Percentiles rank a stretch among this genome's conserved stretches.
These are phyloP conservation scores for Alosa alosa DNA, from an alignment of 2,113 vertebrate species.

Conservation along the genomic window DNA sequence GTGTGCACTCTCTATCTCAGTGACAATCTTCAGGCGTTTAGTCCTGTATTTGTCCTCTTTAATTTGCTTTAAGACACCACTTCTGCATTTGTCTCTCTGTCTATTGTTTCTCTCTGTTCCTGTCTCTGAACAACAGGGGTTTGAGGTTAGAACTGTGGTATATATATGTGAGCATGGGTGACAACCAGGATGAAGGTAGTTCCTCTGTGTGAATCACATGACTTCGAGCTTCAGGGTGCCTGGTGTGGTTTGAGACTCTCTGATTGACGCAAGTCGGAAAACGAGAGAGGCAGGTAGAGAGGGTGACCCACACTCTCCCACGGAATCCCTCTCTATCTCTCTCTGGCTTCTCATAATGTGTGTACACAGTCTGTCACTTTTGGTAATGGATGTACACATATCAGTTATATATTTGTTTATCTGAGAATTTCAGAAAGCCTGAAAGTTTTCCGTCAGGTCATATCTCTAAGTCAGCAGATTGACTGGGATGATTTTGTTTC, in stretches of 20 bases:
- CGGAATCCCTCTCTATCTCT: neutral
- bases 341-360: conserved; percentile 1
- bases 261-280: conserved; percentile 2
- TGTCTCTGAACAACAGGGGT: neutral
- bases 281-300: neutral
- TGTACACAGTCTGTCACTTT: neutral
- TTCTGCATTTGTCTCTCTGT: neutral
- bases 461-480: neutral
- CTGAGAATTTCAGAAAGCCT: neutral
- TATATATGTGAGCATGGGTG: neutral
- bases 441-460: too few species aligned
- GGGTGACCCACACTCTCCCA: conserved; percentile 4
- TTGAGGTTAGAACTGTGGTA: neutral
- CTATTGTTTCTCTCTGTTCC: neutral
- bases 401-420: neutral
- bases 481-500: neutral
- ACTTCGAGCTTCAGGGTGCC: neutral
- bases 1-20: neutral
- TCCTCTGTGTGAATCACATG: conserved; percentile 14
- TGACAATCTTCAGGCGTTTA: neutral
- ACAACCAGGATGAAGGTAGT: neutral
- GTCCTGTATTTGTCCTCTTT: neutral
- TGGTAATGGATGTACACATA: neutral
- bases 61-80: neutral
- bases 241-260: neutral